phyloP scores from a whole-genome alignment of 2,888 invertebrate species.

The Ceramica pisi region DNA sequence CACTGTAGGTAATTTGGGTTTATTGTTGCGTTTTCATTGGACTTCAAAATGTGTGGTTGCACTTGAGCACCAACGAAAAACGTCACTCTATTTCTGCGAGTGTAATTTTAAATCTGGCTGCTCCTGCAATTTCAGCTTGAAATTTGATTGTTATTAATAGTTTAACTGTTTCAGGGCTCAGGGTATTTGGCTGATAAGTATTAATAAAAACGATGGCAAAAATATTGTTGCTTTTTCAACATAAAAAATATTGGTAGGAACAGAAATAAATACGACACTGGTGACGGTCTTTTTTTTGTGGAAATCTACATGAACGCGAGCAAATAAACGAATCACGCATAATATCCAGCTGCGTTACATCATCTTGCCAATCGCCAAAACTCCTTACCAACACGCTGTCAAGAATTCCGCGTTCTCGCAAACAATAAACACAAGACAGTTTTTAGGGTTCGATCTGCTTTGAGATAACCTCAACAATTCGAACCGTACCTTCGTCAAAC shows the following conservation, averaged over 20 bases:
- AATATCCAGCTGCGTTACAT: conserved; percentile 59
- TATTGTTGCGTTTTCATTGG: conserved; percentile 5
- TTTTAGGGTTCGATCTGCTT: conserved; percentile 79
- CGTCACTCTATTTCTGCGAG: not conserved
- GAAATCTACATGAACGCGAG: too few relatives aligned
- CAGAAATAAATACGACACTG: too few relatives aligned
- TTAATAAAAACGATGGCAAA: too few relatives aligned
- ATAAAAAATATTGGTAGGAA: too few relatives aligned
- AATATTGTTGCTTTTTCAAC: too few relatives aligned
- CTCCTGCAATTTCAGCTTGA: too few relatives aligned
- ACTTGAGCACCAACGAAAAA: not conserved
- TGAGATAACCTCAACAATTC: conserved; percentile 83
- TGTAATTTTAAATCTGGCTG: not conserved
- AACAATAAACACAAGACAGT: conserved; percentile 78
- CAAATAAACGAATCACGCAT: not conserved
- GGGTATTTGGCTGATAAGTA: not conserved
- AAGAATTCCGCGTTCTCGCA: conserved; percentile 70
- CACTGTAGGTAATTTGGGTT: conserved; percentile 22
- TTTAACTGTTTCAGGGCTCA: not conserved
- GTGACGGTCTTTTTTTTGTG: too few relatives aligned
- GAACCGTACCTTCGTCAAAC: conserved; percentile 86
- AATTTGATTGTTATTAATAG: not conserved
- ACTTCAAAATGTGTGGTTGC: not conserved
- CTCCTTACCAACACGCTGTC: conserved; percentile 60
- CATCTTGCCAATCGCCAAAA: conserved; percentile 63